Conservation (phyloP, 2,113 vertebrate species). For the Trichomycterus rosablanca region DNA sequence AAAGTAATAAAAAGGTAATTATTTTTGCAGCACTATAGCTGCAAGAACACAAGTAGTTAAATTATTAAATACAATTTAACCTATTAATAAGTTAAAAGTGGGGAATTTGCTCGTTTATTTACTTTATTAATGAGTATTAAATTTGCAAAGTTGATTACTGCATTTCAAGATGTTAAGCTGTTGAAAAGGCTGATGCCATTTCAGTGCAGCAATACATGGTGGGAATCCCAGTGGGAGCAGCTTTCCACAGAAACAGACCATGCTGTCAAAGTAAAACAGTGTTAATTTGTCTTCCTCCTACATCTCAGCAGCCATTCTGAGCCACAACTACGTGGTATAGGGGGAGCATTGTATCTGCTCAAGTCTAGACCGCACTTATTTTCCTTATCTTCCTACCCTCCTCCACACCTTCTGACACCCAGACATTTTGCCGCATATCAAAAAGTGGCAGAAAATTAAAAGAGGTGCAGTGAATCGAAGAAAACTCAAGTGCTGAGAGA, state of each 20-base stretch:
- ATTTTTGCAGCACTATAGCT: too few species aligned
- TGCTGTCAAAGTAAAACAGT: constrained; percentile 26
- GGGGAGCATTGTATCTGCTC: constrained; percentile 43
- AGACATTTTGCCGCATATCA: background rate
- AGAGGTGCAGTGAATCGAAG: constrained; percentile 39
- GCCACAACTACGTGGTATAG: constrained; percentile 35
- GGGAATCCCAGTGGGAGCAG: constrained; percentile 15
- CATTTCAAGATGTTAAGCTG: too few species aligned
- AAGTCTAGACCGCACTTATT: too few species aligned
- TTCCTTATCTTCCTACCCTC: too few species aligned
- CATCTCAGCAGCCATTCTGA: constrained; percentile 35
- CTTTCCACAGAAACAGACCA: constrained; percentile 10
- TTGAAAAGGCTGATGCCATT: background rate
- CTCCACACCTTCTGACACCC: constrained; percentile 7
- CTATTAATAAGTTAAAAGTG: too few species aligned
- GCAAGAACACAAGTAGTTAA: too few species aligned
- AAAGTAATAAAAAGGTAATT: too few species aligned
- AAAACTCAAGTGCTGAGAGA: constrained; percentile 12
- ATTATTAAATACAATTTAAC: too few species aligned
- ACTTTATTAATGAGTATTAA: too few species aligned
- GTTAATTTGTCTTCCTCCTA: constrained; percentile 49
- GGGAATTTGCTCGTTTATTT: too few species aligned
- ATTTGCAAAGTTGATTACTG: too few species aligned
- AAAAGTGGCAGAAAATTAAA: too few species aligned
- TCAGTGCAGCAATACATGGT: constrained; percentile 16